Conservation (phyloP, 1,140 invertebrate genomes). For the Micrasema longulum region DNA sequence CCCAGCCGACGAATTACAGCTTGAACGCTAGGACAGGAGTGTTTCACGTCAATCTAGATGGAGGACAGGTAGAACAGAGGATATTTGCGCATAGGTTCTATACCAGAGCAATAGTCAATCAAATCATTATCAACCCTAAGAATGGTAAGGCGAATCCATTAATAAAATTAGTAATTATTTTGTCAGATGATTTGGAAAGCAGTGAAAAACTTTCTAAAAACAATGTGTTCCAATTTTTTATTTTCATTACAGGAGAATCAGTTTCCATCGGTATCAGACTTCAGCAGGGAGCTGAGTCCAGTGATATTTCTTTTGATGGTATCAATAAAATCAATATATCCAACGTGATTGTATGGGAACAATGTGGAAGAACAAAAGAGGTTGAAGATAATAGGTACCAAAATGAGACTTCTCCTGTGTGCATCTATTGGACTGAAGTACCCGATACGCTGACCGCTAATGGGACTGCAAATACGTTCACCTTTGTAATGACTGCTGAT, state of each 20-base stretch:
- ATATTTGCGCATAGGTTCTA: conserved; percentile 70
- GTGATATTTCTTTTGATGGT: conserved; percentile 60
- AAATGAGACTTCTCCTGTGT: conserved; percentile 59
- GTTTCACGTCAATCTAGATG: conserved; percentile 61
- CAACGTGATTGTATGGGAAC: conserved; percentile 59
- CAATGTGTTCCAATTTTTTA: no score
- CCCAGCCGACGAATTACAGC: conserved; percentile 58
- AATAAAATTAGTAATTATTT: not conserved
- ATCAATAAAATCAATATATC: conserved; percentile 59
- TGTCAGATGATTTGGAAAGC: no score
- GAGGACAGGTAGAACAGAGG: conserved; percentile 64
- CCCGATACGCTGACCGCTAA: conserved; percentile 55
- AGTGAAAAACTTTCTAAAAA: not conserved
- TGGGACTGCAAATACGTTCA: conserved; percentile 44
- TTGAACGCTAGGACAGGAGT: conserved; percentile 62
- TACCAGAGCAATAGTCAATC: conserved; percentile 69
- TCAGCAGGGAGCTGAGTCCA: conserved; percentile 53
- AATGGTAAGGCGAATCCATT: not conserved
- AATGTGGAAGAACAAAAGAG: conserved; percentile 62
- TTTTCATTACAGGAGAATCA: not conserved
- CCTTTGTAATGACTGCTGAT: conserved; percentile 67
- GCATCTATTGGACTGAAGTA: conserved; percentile 64
- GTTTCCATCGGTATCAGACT: not conserved
- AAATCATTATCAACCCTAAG: conserved; percentile 60
- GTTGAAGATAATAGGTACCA: conserved; percentile 65